These are phyloP conservation scores for Bradynema listronoti DNA, from an alignment of 1,140 invertebrate species.

Conservation along the genomic window DNA sequence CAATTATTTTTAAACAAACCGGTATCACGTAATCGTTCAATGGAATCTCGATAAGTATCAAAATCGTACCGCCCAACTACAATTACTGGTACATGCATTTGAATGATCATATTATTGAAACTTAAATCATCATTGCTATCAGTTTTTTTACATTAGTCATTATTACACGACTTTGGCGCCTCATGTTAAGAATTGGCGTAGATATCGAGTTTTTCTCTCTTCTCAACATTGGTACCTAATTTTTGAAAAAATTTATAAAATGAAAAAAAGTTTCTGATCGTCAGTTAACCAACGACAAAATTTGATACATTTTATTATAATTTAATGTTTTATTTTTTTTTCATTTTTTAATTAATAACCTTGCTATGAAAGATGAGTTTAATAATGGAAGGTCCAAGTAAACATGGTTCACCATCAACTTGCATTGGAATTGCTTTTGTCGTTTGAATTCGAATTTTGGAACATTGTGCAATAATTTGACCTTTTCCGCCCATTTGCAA, in stretches of 20 bases:
- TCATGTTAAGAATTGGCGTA: conserved; percentile 39
- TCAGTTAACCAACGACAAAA: no score
- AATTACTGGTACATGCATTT: conserved; percentile 56
- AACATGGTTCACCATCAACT: conserved; percentile 75
- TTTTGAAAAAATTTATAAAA: no score
- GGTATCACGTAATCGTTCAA: conserved; percentile 56
- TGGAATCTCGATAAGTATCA: conserved; percentile 53
- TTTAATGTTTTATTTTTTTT: no score
- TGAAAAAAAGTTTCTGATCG: no score
- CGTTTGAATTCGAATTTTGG: conserved; percentile 77
- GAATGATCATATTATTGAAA: conserved; percentile 23
- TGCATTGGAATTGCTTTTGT: conserved; percentile 73
- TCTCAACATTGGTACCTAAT: conserved; percentile 49
- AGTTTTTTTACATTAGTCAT: no score
- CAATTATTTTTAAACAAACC: conserved; percentile 25
- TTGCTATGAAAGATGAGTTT: conserved; percentile 53
- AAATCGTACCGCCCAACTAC: conserved; percentile 55
- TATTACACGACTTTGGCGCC: conserved; percentile 10
- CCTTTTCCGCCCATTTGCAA: conserved; percentile 93
- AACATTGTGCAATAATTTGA: conserved; percentile 86
- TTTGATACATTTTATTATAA: no score
- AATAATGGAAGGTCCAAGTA: conserved; percentile 81
- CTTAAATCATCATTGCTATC: background rate
- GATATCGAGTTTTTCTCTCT: conserved; percentile 46
- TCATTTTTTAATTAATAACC: conserved; percentile 36